These are phyloP conservation scores for Ichneumoninae sp. DNA, from an alignment of 2,888 invertebrate species.

Conservation along the genomic window DNA sequence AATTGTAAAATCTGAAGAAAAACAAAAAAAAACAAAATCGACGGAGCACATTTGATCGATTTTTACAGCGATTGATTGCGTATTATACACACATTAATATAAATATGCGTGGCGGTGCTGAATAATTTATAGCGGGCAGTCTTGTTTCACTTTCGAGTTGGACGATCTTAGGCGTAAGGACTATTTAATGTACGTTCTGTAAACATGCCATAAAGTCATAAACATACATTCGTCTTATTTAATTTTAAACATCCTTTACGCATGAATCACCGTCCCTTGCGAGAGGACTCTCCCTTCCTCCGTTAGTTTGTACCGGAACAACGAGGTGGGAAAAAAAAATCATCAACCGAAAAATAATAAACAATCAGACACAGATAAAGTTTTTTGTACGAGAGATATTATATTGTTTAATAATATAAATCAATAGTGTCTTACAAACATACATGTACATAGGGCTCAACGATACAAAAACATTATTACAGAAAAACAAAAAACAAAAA, in stretches of 20 bases:
- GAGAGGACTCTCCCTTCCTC: background rate
- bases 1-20: background rate
- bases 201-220: slow-evolving; percentile 64
- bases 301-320: slow-evolving; percentile 1
- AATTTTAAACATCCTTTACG: slow-evolving; percentile 19
- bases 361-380: slow-evolving; percentile 52
- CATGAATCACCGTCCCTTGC: background rate
- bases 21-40: background rate
- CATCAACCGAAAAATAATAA: slow-evolving; percentile 37
- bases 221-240: slow-evolving; percentile 32
- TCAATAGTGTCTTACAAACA: slow-evolving; percentile 78
- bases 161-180: slow-evolving; percentile 63
- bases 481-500: slow-evolving; percentile 52
- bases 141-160: slow-evolving; percentile 70
- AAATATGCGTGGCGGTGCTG: slow-evolving; percentile 51
- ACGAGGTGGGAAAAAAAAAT: slow-evolving; percentile 13
- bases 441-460: slow-evolving; percentile 78
- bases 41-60: slow-evolving; percentile 20
- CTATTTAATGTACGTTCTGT: slow-evolving; percentile 50
- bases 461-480: slow-evolving; percentile 73
- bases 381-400: slow-evolving; percentile 72
- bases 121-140: slow-evolving; percentile 63
- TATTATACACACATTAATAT: slow-evolving; percentile 19
- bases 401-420: slow-evolving; percentile 78
- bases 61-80: slow-evolving; percentile 26